phyloP scores from a whole-genome alignment of 2,797 vertebrate species.

The Pterois miles region DNA sequence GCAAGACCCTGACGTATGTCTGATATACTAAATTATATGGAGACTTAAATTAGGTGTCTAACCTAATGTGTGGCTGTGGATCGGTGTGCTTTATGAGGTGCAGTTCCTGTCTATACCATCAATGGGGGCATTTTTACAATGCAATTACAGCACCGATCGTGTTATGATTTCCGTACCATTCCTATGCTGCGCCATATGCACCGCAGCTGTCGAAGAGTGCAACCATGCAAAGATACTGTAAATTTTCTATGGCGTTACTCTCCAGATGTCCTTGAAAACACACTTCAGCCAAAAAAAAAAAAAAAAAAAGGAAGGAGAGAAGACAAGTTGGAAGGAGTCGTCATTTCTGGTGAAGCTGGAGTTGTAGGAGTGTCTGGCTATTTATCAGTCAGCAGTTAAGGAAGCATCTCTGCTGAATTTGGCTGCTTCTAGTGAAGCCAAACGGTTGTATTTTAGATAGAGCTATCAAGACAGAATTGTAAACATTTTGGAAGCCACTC shows the following conservation, averaged over 20 bases:
- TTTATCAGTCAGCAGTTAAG: slow-evolving; percentile 51
- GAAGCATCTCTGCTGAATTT: slow-evolving; percentile 32
- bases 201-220: slow-evolving; percentile 58
- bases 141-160: slow-evolving; percentile 42
- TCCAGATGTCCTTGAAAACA: slow-evolving; percentile 76
- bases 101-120: slow-evolving; percentile 17
- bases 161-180: slow-evolving; percentile 65
- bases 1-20: slow-evolving; percentile 51
- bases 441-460: slow-evolving; percentile 38
- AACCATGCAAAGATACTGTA: slow-evolving; percentile 47
- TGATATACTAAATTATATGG: slow-evolving; percentile 87
- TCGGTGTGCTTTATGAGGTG: slow-evolving; percentile 83
- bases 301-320: slow-evolving; percentile 5
- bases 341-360: slow-evolving; percentile 46
- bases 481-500: slow-evolving; percentile 46
- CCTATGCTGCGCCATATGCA: slow-evolving; percentile 58
- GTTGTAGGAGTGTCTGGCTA: slow-evolving; percentile 38
- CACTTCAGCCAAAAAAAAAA: slow-evolving; percentile 35
- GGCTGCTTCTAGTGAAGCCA: slow-evolving; percentile 37
- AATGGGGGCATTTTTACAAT: slow-evolving; percentile 49
- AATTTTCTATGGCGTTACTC: slow-evolving; percentile 43
- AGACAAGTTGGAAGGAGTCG: slow-evolving; percentile 54
- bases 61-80: slow-evolving; percentile 72
- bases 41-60: slow-evolving; percentile 90
- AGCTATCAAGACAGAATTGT: slow-evolving; percentile 44